These are phyloP conservation scores for Sinocyclocheilus maitianheensis DNA, from an alignment of 2,113 vertebrate genomes.

Conservation along the genomic window DNA sequence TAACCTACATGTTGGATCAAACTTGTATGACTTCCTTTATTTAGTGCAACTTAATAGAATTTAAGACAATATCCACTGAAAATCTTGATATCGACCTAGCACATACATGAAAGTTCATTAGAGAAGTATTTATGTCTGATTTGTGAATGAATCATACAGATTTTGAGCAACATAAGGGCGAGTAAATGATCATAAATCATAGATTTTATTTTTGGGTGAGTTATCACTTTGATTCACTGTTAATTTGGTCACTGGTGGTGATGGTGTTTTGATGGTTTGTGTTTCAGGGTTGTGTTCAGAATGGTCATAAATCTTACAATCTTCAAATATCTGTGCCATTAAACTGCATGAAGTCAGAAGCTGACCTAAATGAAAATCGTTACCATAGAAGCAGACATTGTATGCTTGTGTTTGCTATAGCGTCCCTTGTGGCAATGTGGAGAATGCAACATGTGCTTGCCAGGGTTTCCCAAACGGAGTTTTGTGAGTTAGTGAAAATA, in stretches of 20 bases:
- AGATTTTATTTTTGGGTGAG: too few relatives aligned
- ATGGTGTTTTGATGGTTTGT: background rate
- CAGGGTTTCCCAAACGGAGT: too few relatives aligned
- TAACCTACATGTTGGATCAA: background rate
- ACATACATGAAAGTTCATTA: background rate
- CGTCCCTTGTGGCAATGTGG: too few relatives aligned
- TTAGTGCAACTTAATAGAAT: background rate
- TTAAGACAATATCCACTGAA: background rate
- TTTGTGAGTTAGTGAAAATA: too few relatives aligned
- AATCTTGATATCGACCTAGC: background rate
- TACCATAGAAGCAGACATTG: background rate
- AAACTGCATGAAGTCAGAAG: background rate
- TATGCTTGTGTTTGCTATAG: background rate
- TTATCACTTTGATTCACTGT: background rate
- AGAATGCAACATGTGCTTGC: too few relatives aligned
- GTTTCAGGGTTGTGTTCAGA: background rate
- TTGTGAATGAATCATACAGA: background rate
- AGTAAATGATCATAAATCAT: background rate
- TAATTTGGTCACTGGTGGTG: too few relatives aligned
- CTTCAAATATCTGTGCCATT: background rate
- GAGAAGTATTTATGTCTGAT: background rate
- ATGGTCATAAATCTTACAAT: background rate
- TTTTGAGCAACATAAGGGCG: background rate
- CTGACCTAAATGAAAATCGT: background rate
- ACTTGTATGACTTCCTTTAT: background rate